A percentile compares a stretch with the other conserved stretches of the same genome.
phyloP scores from a whole-genome alignment of 2,888 invertebrate species.

The Lymantria monacha region DNA sequence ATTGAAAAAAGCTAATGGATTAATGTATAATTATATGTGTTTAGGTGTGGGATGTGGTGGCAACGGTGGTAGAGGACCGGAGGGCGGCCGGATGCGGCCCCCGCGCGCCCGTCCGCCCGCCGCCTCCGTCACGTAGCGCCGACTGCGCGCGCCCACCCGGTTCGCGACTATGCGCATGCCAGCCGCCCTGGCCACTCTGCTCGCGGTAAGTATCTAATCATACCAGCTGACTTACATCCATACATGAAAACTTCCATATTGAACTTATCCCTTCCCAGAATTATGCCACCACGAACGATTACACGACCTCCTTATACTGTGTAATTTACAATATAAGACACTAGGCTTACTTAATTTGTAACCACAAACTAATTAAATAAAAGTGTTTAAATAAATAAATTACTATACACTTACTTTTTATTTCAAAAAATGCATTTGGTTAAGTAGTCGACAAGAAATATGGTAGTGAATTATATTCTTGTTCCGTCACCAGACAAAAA shows the following conservation, averaged over 20 bases:
- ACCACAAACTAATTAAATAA: too few species aligned
- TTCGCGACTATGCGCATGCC: constrained; percentile 91
- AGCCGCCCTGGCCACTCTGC: constrained; percentile 87
- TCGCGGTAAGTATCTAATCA: constrained; percentile 84
- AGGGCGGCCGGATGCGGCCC: constrained; percentile 78
- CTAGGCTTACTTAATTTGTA: too few species aligned
- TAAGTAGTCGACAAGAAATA: too few species aligned
- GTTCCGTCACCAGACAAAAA: too few species aligned
- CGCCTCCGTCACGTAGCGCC: constrained; percentile 74
- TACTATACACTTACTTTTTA: too few species aligned
- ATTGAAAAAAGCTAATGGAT: not conserved
- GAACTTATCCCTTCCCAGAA: too few species aligned
- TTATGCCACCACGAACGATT: too few species aligned
- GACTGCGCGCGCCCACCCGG: constrained; percentile 59
- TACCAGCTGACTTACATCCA: not conserved
- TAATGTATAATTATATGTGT: not conserved
- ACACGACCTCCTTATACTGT: too few species aligned
- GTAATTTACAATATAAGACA: too few species aligned
- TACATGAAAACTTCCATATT: not conserved
- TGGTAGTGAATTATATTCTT: too few species aligned
- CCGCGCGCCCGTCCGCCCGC: constrained; percentile 80
- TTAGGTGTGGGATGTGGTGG: constrained; percentile 65
- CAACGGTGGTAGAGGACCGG: constrained; percentile 70
- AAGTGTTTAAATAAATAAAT: too few species aligned
- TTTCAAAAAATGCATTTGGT: too few species aligned